Base-by-base conservation (phyloP, 2,113 vertebrate genomes). In the Dryoscopus gambensis region DNA sequence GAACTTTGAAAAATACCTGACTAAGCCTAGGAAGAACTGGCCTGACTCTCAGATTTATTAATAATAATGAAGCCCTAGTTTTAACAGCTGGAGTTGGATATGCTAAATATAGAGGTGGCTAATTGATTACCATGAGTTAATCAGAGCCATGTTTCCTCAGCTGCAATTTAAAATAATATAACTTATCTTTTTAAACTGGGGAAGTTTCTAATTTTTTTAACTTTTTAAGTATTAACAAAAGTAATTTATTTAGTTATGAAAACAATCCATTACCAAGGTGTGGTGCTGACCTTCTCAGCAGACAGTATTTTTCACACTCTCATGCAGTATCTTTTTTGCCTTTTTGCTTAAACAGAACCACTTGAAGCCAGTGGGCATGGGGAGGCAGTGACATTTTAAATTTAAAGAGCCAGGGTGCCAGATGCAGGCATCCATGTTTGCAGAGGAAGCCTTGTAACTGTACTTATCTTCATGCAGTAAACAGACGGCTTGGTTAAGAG, bases 31-130 rank as follows among this genome's bases (percentile, higher is more conserved):
- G 67, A 94, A 92, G 68, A 88, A 68, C 79, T 92, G 20, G 28
- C 82, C 35, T 92, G 62, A 64, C 65, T 90, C 77, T 84, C 46
- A 75, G 88, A 87, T 87, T 93, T 96, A 89, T 93, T 96, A 95
- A 64, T 93, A 95, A 74, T 78, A 87, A 81, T 60, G 88, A 95
- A 90, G 37, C 20, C 30, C 56, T 87, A 68, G 67, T 95, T 94
- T 90, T 67, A 85, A 95, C 80, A 91, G 87, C 93, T 95, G 90
- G 89, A 69, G 69, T 71, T 90, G 57, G n/a, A 74, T 87, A 90
- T 90, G 87, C 95, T 96, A 92, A 96, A 92, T 94, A 95, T 86
- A 95, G 83, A 92, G 77, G 84, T 91, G 62, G 81, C 47, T 97
- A 88, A 95, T 89, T 95, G 92, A 93, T 81, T 95, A 82, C 28